Conservation (phyloP, 2,113 vertebrate genomes). For the Rana temporaria region DNA sequence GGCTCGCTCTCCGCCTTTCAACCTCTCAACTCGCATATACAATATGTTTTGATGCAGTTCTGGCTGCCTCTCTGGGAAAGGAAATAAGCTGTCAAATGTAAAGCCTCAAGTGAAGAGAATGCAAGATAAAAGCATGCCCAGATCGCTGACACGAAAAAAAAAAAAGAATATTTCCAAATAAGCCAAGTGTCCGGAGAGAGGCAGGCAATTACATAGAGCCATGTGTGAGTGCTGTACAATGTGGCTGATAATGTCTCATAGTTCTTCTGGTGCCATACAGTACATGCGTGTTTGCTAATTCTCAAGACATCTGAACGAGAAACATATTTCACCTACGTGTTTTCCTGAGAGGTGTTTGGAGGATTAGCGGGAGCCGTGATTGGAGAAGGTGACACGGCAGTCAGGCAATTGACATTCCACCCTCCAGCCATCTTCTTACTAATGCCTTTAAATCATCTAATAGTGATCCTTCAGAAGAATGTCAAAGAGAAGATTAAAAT, state of each 20-base stretch:
- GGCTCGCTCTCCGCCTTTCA: slow-evolving; percentile 4
- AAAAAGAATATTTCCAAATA: slow-evolving; percentile 52
- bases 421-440: too few relatives aligned
- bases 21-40: slow-evolving; percentile 58
- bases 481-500: too few relatives aligned
- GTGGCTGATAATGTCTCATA: slow-evolving; percentile 10
- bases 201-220: neutral
- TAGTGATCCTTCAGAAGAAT: too few relatives aligned
- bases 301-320: neutral
- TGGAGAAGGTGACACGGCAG: too few relatives aligned
- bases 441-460: too few relatives aligned
- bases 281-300: neutral
- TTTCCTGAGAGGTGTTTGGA: neutral
- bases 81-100: slow-evolving; percentile 71
- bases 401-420: too few relatives aligned
- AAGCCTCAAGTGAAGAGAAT: slow-evolving; percentile 59
- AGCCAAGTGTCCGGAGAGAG: slow-evolving; percentile 1
- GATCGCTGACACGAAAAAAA: slow-evolving; percentile 18
- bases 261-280: neutral
- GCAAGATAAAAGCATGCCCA: slow-evolving; percentile 5
- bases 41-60: slow-evolving; percentile 53
- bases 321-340: neutral
- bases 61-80: slow-evolving; percentile 59
- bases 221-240: neutral
- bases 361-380: too few relatives aligned